These are phyloP conservation scores for Chrosomus eos DNA, from an alignment of 2,797 vertebrate genomes.

Conservation along the genomic window DNA sequence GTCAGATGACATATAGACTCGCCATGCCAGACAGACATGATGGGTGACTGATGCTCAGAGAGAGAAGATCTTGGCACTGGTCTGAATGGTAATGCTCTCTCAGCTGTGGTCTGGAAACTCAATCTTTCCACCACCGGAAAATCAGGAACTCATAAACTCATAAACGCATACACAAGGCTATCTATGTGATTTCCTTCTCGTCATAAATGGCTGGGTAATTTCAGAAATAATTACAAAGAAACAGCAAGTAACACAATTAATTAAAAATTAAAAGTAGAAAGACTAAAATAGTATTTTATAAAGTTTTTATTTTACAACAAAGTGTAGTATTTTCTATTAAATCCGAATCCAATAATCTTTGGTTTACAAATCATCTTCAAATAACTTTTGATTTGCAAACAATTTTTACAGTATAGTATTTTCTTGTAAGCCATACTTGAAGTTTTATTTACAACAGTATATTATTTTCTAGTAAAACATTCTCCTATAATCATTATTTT, in stretches of 20 bases:
- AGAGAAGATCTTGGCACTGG: neutral
- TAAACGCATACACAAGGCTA: neutral
- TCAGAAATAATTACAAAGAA: neutral
- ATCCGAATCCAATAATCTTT: neutral
- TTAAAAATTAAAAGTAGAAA: neutral
- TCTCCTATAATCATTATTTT: too few relatives aligned
- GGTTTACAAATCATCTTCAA: too few relatives aligned
- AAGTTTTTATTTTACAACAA: neutral
- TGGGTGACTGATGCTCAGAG: neutral
- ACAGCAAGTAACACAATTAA: neutral
- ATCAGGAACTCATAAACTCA: neutral
- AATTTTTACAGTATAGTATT: neutral
- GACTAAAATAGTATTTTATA: neutral
- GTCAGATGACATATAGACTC: conserved; percentile 3
- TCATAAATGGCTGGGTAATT: neutral
- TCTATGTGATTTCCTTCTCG: neutral
- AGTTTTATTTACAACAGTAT: neutral
- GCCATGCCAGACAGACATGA: conserved; percentile 8
- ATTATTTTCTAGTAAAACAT: too few relatives aligned
- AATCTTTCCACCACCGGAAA: conserved; percentile 16
- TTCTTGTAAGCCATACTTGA: neutral
- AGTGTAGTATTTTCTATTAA: neutral
- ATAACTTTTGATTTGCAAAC: neutral
- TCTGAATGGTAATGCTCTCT: conserved; percentile 29
- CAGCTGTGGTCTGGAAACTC: conserved; percentile 46